phyloP scores from a whole-genome alignment of 2,797 vertebrate species.

The Alcedo quadribrachys region DNA sequence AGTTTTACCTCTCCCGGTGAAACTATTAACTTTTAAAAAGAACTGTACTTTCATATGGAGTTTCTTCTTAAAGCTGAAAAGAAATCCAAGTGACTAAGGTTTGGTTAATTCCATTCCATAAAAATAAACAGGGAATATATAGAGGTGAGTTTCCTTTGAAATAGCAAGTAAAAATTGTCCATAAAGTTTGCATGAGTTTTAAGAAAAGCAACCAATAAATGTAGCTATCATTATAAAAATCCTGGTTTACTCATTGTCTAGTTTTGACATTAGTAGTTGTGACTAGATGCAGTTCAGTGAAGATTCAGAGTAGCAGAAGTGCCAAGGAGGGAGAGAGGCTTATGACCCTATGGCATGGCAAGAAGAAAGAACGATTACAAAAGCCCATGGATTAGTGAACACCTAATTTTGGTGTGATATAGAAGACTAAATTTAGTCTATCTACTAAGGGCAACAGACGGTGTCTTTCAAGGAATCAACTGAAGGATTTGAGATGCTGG shows the following conservation, averaged over 20 bases:
- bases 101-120: not conserved
- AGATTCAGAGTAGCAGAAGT: not conserved
- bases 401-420: not conserved
- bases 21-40: not conserved
- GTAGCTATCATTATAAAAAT: not conserved
- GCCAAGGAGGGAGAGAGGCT: not conserved
- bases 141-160: not conserved
- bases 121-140: not conserved
- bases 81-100: not conserved
- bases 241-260: not conserved
- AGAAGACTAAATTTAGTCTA: not conserved
- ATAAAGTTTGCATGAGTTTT: not conserved
- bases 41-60: not conserved
- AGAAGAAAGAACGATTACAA: not conserved
- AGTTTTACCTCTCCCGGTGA: not conserved
- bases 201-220: not conserved
- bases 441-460: not conserved
- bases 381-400: not conserved
- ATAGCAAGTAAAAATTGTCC: not conserved
- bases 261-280: not conserved
- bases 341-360: not conserved
- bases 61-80: not conserved
- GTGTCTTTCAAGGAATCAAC: not conserved
- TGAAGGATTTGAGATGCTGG: not conserved
- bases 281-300: not conserved